Conservation (phyloP, 23 tunicate genomes). For the Botrylloides violaceus region DNA sequence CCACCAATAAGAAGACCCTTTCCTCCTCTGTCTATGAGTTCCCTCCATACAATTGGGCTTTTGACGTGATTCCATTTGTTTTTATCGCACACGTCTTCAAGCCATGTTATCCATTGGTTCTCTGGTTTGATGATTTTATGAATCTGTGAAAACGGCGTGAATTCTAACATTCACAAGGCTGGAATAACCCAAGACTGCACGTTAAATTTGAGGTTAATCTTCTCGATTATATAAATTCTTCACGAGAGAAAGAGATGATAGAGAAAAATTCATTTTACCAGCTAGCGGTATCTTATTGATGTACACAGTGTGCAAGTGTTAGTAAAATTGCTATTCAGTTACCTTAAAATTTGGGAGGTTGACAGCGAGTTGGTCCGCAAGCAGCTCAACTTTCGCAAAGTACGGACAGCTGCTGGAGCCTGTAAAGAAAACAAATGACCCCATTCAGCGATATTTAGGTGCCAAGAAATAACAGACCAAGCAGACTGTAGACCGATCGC, state of each 20-base stretch:
- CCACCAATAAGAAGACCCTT: slow-evolving; percentile 81
- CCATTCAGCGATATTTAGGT: no score
- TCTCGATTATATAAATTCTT: no score
- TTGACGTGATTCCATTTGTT: slow-evolving; percentile 69
- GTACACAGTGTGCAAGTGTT: no score
- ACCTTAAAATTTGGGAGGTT: slow-evolving; percentile 68
- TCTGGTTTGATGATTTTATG: slow-evolving; percentile 66
- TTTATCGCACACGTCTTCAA: slow-evolving; percentile 42
- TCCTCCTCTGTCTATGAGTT: slow-evolving; percentile 88
- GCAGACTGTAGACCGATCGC: no score
- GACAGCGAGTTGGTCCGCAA: slow-evolving; percentile 55
- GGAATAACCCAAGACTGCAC: no score
- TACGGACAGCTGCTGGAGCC: slow-evolving; percentile 88
- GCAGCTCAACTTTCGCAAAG: slow-evolving; percentile 74
- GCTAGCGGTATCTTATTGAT: no score
- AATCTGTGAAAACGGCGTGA: slow-evolving; percentile 30
- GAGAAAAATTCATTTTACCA: no score
- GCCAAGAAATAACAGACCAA: no score
- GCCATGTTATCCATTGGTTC: slow-evolving; percentile 61
- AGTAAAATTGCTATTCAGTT: background rate
- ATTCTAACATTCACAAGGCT: no score
- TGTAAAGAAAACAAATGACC: slow-evolving; percentile 7
- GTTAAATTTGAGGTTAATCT: no score
- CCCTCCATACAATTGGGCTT: slow-evolving; percentile 94
- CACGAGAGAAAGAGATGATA: no score